A percentile compares a stretch with the other conserved stretches of the same genome.
Evolutionary conservation across 2,797 vertebrate genomes (phyloP).

Genomic region (Telmatherina bonti): DNA sequence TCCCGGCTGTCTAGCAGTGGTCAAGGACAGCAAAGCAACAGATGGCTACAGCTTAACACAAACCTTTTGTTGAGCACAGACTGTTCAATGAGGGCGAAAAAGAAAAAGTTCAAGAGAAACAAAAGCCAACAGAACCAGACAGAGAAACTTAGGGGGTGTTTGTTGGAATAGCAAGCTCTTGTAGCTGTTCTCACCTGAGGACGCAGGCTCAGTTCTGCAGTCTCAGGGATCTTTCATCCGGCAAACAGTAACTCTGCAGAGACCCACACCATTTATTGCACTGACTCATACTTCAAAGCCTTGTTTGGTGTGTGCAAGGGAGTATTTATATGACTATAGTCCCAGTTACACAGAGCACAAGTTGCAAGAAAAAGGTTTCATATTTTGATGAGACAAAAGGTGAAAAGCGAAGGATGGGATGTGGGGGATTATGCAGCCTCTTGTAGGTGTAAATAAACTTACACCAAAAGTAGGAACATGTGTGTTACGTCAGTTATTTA

Average conservation of each 20-base stretch:
- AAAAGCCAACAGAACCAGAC: slow-evolving; percentile 26
- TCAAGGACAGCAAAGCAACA: slow-evolving; percentile 66
- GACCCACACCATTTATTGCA: slow-evolving; percentile 50
- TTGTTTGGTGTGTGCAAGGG: slow-evolving; percentile 41
- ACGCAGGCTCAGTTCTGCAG: slow-evolving; percentile 56
- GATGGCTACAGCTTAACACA: slow-evolving; percentile 62
- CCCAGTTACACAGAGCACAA: slow-evolving; percentile 50
- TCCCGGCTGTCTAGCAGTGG: slow-evolving; percentile 43
- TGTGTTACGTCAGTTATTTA: not conserved
- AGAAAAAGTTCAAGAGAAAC: slow-evolving; percentile 28
- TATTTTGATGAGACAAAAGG: slow-evolving; percentile 40
- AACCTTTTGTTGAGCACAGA: slow-evolving; percentile 59
- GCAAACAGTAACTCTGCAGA: slow-evolving; percentile 66
- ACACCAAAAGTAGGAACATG: not conserved
- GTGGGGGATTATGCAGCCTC: slow-evolving; percentile 1
- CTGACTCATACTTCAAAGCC: slow-evolving; percentile 70
- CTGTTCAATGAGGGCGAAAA: slow-evolving; percentile 50
- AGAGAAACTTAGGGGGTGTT: slow-evolving; percentile 43
- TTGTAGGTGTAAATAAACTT: not conserved
- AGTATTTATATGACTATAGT: slow-evolving; percentile 47
- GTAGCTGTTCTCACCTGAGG: slow-evolving; percentile 71
- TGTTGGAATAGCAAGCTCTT: slow-evolving; percentile 62
- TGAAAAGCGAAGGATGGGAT: slow-evolving; percentile 23
- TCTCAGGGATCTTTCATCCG: slow-evolving; percentile 70
- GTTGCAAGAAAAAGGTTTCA: slow-evolving; percentile 31